These are phyloP conservation scores for Cremastinae sp. DNA, from an alignment of 2,888 invertebrate genomes.

Conservation along the genomic window DNA sequence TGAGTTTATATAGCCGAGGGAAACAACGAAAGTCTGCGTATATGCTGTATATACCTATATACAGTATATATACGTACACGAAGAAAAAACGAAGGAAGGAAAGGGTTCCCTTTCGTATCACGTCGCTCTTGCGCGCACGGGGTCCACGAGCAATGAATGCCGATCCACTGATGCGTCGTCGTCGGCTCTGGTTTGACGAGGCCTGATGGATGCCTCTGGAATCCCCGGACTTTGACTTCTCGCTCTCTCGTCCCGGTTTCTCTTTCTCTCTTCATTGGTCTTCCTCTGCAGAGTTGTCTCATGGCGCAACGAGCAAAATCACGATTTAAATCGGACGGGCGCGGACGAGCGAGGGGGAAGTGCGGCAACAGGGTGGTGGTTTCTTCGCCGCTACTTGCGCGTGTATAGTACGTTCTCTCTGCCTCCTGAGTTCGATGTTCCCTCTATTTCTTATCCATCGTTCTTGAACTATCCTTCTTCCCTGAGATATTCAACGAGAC, in stretches of 20 bases:
- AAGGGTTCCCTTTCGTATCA: conserved; percentile 50
- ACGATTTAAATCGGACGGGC: conserved; percentile 76
- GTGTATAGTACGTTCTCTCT: conserved; percentile 33
- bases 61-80: no score
- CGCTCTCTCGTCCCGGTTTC: conserved; percentile 45
- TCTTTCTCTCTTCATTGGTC: conserved; percentile 46
- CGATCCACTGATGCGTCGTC: conserved; percentile 77
- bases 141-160: conserved; percentile 73
- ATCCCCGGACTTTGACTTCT: conserved; percentile 73
- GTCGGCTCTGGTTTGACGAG: conserved; percentile 79
- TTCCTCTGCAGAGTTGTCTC: conserved; percentile 56
- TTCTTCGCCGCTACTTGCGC: conserved; percentile 44
- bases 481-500: conserved; percentile 26
- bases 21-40: conserved; percentile 32
- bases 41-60: no score
- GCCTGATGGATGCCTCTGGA: conserved; percentile 79
- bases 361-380: conserved; percentile 40
- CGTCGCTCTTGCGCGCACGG: conserved; percentile 58
- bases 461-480: conserved; percentile 12
- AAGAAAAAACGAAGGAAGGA: conserved; percentile 55
- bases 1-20: conserved; percentile 43
- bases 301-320: conserved; percentile 77
- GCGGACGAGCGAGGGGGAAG: conserved; percentile 56
- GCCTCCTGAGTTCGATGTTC: conserved; percentile 54
- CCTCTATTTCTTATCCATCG: conserved; percentile 40